Conservation (phyloP, 2,113 vertebrate genomes). For the Clinocottus analis region DNA sequence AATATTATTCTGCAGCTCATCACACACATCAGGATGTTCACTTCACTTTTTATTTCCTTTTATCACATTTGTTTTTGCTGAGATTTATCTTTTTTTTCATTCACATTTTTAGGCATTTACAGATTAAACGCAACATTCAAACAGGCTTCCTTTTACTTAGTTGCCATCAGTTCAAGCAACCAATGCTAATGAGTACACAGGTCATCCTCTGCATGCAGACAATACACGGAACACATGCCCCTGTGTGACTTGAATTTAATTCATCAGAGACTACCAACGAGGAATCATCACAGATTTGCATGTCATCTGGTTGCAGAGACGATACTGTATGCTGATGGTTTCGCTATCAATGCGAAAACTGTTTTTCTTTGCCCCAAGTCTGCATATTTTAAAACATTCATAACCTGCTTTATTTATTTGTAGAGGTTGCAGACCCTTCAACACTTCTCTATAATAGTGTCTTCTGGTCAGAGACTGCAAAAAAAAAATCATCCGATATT, state of each 20-base stretch:
- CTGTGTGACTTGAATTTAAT: conserved; percentile 45
- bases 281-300: conserved; percentile 41
- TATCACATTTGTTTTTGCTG: neutral
- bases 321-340: conserved; percentile 8
- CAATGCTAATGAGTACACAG: conserved; percentile 43
- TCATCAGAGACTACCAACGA: conserved; percentile 28
- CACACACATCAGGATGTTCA: neutral
- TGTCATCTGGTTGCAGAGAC: conserved; percentile 45
- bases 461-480: neutral
- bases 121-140: conserved; percentile 22
- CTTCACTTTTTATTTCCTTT: conserved; percentile 7
- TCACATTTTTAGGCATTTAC: conserved; percentile 24
- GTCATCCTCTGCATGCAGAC: conserved; percentile 43
- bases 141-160: conserved; percentile 19
- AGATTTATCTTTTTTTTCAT: neutral
- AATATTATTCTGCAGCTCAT: conserved; percentile 21
- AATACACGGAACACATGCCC: conserved; percentile 46
- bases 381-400: conserved; percentile 31
- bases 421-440: conserved; percentile 4
- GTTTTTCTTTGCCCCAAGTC: conserved; percentile 28
- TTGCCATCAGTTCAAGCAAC: conserved; percentile 30
- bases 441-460: neutral
- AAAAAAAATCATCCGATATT: neutral
- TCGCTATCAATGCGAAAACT: conserved; percentile 23
- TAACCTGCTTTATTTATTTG: conserved; percentile 22